Evolutionary conservation across 2,113 vertebrate species (phyloP).

Genomic region (Burhinus oedicnemus): DNA sequence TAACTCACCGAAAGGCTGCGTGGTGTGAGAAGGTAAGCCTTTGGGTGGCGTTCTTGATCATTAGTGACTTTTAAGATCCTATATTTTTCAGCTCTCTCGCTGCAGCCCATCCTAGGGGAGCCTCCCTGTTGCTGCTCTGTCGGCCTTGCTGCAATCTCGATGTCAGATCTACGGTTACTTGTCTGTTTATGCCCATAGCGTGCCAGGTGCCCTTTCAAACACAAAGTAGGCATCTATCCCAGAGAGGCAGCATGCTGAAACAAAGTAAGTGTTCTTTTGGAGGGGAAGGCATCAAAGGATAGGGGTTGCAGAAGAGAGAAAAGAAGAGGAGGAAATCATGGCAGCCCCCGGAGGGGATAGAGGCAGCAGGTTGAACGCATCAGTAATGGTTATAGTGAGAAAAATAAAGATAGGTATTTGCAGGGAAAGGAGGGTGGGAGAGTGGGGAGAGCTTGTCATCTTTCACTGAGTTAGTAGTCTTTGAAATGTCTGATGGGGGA

Average conservation of each 20-base stretch:
- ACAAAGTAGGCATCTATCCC: background rate
- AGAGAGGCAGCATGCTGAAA: background rate
- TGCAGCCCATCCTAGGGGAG: background rate
- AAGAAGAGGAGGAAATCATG: background rate
- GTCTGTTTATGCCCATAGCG: slow-evolving; percentile 3
- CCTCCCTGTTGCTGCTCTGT: background rate
- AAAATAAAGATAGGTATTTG: background rate
- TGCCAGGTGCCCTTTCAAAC: background rate
- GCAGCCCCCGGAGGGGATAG: background rate
- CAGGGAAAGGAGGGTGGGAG: background rate
- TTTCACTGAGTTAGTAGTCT: background rate
- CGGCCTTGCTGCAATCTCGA: background rate
- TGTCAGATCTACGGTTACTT: background rate
- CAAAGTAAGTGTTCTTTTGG: background rate
- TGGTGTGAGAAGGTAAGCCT: slow-evolving; percentile 70
- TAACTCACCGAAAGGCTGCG: background rate
- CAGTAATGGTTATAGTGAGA: background rate
- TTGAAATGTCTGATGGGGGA: slow-evolving; percentile 1
- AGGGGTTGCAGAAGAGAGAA: background rate
- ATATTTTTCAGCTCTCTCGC: background rate
- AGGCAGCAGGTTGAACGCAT: background rate
- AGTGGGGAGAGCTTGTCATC: background rate
- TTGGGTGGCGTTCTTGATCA: background rate
- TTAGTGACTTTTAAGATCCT: background rate
- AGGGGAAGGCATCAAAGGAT: background rate